Conservation (phyloP, 2,113 vertebrate genomes). For the Euleptes europaea region DNA sequence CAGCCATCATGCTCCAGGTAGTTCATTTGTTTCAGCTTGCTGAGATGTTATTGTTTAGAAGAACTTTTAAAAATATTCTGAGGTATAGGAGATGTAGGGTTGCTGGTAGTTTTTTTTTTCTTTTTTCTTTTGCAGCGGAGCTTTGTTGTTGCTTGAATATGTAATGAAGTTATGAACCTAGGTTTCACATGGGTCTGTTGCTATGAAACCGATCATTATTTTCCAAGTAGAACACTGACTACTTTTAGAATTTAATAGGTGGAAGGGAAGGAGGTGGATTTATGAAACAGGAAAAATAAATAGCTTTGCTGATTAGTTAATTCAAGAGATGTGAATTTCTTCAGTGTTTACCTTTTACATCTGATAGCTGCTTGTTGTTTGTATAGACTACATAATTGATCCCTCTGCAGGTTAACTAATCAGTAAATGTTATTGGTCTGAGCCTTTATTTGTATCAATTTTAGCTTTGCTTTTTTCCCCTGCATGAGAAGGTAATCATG, state of each 20-base stretch:
- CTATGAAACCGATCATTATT: conserved; percentile 42
- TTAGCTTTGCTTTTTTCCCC: background rate
- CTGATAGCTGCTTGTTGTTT: background rate
- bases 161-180: conserved; percentile 30
- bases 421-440: background rate
- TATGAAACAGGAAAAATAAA: background rate
- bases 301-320: background rate
- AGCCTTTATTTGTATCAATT: background rate
- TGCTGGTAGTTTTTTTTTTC: background rate
- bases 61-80: background rate
- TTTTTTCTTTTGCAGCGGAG: background rate
- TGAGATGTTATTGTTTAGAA: background rate
- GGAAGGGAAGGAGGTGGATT: background rate
- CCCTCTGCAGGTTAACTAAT: background rate
- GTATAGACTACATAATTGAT: background rate
- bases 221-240: conserved; percentile 19
- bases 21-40: background rate
- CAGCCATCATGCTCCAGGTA: background rate
- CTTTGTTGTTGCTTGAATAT: conserved; percentile 43
- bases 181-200: conserved; percentile 34
- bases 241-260: conserved; percentile 35
- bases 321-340: background rate
- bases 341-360: background rate
- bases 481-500: background rate
- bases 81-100: conserved; percentile 28